Base-by-base conservation (phyloP, 2,797 vertebrate species). In the Odontamblyopus rebecca region DNA sequence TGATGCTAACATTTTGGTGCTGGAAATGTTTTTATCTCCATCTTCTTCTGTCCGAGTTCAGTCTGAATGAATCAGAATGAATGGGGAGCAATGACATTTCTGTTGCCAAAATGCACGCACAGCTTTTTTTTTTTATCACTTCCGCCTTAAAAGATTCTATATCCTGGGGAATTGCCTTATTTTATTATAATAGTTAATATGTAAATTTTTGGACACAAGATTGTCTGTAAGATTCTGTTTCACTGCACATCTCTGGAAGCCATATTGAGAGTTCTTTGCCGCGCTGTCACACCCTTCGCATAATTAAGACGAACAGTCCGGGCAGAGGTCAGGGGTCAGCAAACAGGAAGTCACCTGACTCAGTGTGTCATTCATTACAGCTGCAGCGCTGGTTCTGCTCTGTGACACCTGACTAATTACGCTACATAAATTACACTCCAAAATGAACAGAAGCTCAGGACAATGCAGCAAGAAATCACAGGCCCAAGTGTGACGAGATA, bases 381-480 rank as follows among this genome's bases (percentile, higher is more conserved):
- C 41, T 54, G 66, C 75, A 59, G 69, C 72, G 61, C 84, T 90
- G 84, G 74, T 86, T 88, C 82, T 85, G 78, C 81, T 88, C 80
- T 82, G 80, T 86, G 80, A 84, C 88, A 88, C 86, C 84, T 89
- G 65, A 16, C 19, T 89, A 84, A 88, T 90, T 86, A 74, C 66
- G 26, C 15, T 63, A 80, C 79, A 82, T 89, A 85, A 86, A 86
- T 89, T 67, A 89, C 29, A 56, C 44, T 18, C 65, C 71, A 41
- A 68, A 26, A 15, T 7, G 8, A 15, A 60, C 57, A 16, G 27
- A 60, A 30, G 57, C 54, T 57, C 6, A 12, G 23, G 9, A 57
- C 54, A 57, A 57, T 26, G 11, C 23, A 26, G 13, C 23, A 2
- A 26, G 54, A 11, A 26, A 4, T 48, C 13, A 16, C 44, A 15